Evolutionary conservation across 2,888 invertebrate species (phyloP), one percentile per base, ranked within the genome.

Genomic region (Conus canariensis): DNA sequence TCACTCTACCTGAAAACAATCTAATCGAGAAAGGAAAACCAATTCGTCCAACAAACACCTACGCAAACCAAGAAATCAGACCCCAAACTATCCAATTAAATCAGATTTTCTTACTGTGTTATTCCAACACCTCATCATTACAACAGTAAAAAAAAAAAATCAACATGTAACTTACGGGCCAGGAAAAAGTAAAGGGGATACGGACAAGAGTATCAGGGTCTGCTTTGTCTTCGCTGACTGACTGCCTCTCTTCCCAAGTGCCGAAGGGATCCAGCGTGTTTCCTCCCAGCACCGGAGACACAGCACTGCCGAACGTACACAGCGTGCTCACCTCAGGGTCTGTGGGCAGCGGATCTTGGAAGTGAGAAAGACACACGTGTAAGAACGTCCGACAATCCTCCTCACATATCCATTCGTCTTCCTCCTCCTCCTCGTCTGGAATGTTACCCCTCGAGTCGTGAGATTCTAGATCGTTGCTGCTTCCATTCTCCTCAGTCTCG

Each of bases 301-400:
- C 97, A 94, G 98, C 98, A 97, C 98, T 98, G 95, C 99, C 99
- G 97, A 98, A 99, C 90, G 98, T 98, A 97, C 99, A 99, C 93
- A 98, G 98, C 3, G 93, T 93, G 25, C 85, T 86, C 45, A 30
- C 3, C 10, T 6, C 58, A 12, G 16, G n/a, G 0, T 16, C 67
- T 19, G 19, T 86, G 16, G 93, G 98, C 97, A 98, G 98, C 97
- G 99, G 97, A 99, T 98, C 96, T 98, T 98, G 92, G 98, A 98
- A 99, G 96, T 99, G 98, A 97, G 99, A 99, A 96, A 99, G 97
- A 97, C 99, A 99, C 95, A 99, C 98, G 22, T 92, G 91, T 74
- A 94, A 90, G 90, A 94, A 94, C 7, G 94, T 95, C 70, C 92
- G 90, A 90, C 94, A 95, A 77, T 93, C 91, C 60, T 91, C 92